Percentiles rank a stretch among this genome's conserved stretches.
Conservation (phyloP, 2,113 vertebrate genomes). For the Cyprinodon tularosa region DNA sequence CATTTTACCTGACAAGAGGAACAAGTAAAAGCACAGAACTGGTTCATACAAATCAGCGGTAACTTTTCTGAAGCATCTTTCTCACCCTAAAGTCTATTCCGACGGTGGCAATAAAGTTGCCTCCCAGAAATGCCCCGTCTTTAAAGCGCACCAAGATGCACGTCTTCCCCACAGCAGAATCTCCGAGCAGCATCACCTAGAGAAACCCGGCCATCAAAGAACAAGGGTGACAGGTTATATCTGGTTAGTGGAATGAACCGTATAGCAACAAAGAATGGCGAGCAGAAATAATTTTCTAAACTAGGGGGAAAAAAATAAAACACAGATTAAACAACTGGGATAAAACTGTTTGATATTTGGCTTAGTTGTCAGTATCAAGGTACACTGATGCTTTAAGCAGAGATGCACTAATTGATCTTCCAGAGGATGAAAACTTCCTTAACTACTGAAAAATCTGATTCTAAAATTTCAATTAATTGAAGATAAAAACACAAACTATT, state of each 20-base stretch:
- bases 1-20: not conserved
- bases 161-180: constrained; percentile 98
- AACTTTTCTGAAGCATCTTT: constrained; percentile 28
- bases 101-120: constrained; percentile 97
- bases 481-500: not conserved
- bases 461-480: not conserved
- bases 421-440: not conserved
- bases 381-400: not conserved
- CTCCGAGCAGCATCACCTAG: constrained; percentile 98
- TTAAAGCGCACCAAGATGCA: constrained; percentile 96
- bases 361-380: not conserved
- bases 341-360: not conserved
- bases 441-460: not conserved
- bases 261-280: not conserved
- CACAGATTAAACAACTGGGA: constrained; percentile 26
- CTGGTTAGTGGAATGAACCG: not conserved
- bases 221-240: constrained; percentile 49
- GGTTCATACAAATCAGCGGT: not conserved
- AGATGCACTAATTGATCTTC: not conserved
- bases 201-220: constrained; percentile 48
- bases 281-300: constrained; percentile 5
- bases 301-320: not conserved
- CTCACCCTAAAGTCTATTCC: constrained; percentile 99
- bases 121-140: constrained; percentile 94
- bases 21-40: not conserved